These are phyloP conservation scores for Platichthys flesus DNA, from an alignment of 2,113 vertebrate genomes.

Conservation along the genomic window DNA sequence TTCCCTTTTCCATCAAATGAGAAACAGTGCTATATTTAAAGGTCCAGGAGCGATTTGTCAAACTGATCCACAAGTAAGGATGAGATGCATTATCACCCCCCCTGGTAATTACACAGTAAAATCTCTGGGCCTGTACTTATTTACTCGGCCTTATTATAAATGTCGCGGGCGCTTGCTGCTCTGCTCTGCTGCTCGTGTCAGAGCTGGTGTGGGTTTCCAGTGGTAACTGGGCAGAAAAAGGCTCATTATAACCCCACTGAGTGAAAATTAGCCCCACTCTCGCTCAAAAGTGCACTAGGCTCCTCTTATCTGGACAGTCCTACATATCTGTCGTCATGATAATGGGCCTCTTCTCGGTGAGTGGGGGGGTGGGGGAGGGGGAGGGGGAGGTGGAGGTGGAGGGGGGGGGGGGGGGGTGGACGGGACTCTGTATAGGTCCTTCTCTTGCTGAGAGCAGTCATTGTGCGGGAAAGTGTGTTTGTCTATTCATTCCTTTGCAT, in stretches of 20 bases:
- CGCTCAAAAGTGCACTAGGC: constrained; percentile 53
- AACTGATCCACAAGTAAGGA: constrained; percentile 15
- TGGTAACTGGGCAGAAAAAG: constrained; percentile 63
- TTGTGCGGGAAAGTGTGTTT: not conserved
- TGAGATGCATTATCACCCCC: constrained; percentile 23
- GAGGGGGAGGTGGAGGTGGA: constrained; percentile 9
- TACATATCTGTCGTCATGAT: constrained; percentile 65
- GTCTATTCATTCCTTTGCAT: constrained; percentile 5
- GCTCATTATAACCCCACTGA: constrained; percentile 75
- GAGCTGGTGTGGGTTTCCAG: constrained; percentile 60
- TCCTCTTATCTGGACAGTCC: constrained; percentile 65
- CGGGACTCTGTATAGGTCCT: constrained; percentile 28
- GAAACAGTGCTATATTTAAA: not conserved
- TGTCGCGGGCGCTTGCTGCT: constrained; percentile 34
- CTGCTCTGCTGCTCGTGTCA: constrained; percentile 46
- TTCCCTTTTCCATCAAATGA: constrained; percentile 17
- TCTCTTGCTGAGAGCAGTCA: constrained; percentile 22
- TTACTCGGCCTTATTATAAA: constrained; percentile 45
- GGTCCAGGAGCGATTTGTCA: constrained; percentile 27
- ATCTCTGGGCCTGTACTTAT: constrained; percentile 34
- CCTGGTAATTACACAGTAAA: constrained; percentile 6
- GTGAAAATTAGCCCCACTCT: constrained; percentile 70
- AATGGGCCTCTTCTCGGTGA: constrained; percentile 48
- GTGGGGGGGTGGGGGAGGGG: constrained; percentile 4
- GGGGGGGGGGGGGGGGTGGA: not conserved